Evolutionary conservation across 2,113 vertebrate species (phyloP).

Genomic region (Sula dactylatra): DNA sequence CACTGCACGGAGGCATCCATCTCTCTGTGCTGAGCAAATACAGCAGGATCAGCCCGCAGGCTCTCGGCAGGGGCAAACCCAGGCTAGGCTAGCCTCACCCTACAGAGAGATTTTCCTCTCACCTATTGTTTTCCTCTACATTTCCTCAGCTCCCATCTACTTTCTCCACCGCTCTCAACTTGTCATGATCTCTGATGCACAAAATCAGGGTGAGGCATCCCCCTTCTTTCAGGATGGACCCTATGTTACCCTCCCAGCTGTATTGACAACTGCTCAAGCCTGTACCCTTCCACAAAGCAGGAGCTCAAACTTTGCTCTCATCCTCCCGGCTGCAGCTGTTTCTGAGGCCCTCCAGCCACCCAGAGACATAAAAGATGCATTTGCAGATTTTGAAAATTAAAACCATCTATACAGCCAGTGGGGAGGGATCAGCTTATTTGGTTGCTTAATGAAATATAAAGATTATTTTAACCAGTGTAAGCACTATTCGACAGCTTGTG

Average conservation of each 20-base stretch:
- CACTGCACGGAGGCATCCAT: fast-evolving
- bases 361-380: constrained; percentile 81
- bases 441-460: constrained; percentile 90
- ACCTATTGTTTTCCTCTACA: neutral
- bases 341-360: constrained; percentile 70
- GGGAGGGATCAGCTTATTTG: constrained; percentile 82
- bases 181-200: neutral
- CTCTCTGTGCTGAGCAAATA: neutral
- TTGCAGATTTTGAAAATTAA: constrained; percentile 84
- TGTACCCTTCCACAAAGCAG: constrained; percentile 41
- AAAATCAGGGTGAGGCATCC: neutral
- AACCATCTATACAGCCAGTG: constrained; percentile 82
- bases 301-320: constrained; percentile 66
- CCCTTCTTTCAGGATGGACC: neutral
- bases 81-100: neutral
- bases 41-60: neutral
- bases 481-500: constrained; percentile 87
- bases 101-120: neutral
- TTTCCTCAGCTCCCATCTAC: neutral
- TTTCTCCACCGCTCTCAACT: neutral
- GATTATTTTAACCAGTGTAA: constrained; percentile 89
- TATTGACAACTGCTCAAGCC: neutral
- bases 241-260: neutral
- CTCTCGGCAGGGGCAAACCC: neutral
- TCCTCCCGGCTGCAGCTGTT: constrained; percentile 57